Conservation (phyloP, 2,888 invertebrate species). For the Metalampra italica region DNA sequence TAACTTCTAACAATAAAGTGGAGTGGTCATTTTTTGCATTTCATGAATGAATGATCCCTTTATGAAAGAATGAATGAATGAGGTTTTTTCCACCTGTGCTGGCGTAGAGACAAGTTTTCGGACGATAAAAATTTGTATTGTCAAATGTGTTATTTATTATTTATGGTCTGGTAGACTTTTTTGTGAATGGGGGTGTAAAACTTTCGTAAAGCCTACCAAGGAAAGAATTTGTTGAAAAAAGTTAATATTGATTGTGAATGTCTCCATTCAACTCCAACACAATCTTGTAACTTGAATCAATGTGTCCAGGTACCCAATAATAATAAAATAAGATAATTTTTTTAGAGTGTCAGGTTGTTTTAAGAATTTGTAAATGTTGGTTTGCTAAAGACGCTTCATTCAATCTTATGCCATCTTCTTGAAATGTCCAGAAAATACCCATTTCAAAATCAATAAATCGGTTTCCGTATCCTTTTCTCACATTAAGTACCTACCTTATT, state of each 20-base stretch:
- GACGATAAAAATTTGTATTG: slow-evolving; percentile 73
- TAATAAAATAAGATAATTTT: too few species aligned
- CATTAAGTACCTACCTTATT: neutral
- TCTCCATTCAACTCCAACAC: slow-evolving; percentile 20
- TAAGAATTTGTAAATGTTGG: too few species aligned
- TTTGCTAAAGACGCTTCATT: too few species aligned
- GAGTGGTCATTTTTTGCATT: slow-evolving; percentile 47
- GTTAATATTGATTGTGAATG: slow-evolving; percentile 4
- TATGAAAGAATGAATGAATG: slow-evolving; percentile 49
- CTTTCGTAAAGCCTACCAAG: slow-evolving; percentile 3
- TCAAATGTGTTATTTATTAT: slow-evolving; percentile 62
- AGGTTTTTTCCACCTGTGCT: slow-evolving; percentile 57
- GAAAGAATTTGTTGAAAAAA: slow-evolving; percentile 8
- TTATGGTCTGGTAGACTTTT: slow-evolving; percentile 48
- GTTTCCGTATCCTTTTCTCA: neutral
- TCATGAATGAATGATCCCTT: slow-evolving; percentile 36
- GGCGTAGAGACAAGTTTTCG: slow-evolving; percentile 31
- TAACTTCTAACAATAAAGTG: slow-evolving; percentile 42
- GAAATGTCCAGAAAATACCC: neutral
- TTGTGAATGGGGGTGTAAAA: slow-evolving; percentile 25
- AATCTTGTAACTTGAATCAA: too few species aligned
- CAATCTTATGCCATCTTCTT: neutral
- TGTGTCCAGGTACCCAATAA: too few species aligned
- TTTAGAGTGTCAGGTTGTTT: too few species aligned
- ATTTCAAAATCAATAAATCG: neutral